phyloP scores from a whole-genome alignment of 2,113 vertebrate species.

The Nanorana parkeri region DNA sequence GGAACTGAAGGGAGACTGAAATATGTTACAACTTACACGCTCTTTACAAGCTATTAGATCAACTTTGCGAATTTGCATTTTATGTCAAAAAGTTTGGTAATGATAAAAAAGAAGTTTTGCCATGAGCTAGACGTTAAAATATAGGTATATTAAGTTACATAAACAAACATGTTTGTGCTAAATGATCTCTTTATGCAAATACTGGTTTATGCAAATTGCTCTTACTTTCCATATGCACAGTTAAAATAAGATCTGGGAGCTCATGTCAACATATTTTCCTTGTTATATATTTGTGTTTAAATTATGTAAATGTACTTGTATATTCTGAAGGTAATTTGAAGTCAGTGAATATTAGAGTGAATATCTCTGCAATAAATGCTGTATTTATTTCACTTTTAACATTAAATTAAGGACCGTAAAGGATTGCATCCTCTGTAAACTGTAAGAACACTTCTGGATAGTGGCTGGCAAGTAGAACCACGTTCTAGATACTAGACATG shows the following conservation, averaged over 20 bases:
- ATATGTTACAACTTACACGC: too few species aligned
- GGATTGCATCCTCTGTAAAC: too few species aligned
- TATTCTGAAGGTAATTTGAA: neutral
- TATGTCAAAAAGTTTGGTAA: neutral
- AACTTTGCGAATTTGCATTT: neutral
- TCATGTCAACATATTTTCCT: neutral
- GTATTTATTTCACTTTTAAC: too few species aligned
- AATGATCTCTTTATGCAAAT: neutral
- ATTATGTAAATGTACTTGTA: neutral
- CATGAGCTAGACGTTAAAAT: too few species aligned
- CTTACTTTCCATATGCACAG: neutral
- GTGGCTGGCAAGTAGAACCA: too few species aligned
- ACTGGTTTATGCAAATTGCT: neutral
- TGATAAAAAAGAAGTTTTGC: neutral
- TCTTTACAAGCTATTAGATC: neutral
- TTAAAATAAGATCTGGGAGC: neutral
- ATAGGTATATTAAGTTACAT: too few species aligned
- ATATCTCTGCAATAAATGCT: too few species aligned
- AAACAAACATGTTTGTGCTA: slow-evolving; percentile 13
- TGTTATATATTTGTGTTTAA: neutral
- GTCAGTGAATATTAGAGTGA: too few species aligned
- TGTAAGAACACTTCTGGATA: too few species aligned
- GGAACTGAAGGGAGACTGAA: too few species aligned
- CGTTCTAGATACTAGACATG: too few species aligned
- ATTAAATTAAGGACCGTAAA: too few species aligned